Conservation (phyloP, 2,797 vertebrate species). For the Acanthis flammea region DNA sequence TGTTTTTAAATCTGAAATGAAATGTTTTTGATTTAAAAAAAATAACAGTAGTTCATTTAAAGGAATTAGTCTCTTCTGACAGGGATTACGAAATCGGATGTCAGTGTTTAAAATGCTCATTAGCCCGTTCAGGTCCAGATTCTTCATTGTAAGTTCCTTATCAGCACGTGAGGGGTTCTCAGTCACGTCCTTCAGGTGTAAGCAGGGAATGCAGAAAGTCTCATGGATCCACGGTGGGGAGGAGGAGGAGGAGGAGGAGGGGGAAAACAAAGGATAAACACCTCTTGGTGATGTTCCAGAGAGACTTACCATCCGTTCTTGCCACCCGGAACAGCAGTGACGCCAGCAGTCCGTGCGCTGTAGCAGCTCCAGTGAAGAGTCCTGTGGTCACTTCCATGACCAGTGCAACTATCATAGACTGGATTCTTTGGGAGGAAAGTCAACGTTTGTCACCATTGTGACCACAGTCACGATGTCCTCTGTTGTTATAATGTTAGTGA, state of each 20-base stretch:
- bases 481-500: conserved; percentile 88
- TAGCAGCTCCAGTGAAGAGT: conserved; percentile 79
- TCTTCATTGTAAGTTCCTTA: conserved; percentile 71
- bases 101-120: conserved; percentile 74
- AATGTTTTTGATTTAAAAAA: conserved; percentile 84
- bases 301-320: conserved; percentile 55
- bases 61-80: conserved; percentile 82
- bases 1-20: conserved; percentile 87
- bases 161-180: neutral
- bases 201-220: conserved; percentile 67
- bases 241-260: neutral
- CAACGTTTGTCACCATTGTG: conserved; percentile 98
- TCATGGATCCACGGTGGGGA: conserved; percentile 50
- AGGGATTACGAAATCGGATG: conserved; percentile 77
- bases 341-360: conserved; percentile 61
- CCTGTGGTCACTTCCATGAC: conserved; percentile 65
- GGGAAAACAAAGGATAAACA: neutral
- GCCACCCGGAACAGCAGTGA: conserved; percentile 3
- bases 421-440: conserved; percentile 98
- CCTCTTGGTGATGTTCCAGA: conserved; percentile 36
- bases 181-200: conserved; percentile 59
- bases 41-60: conserved; percentile 83
- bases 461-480: conserved; percentile 97
- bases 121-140: conserved; percentile 52
- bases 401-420: conserved; percentile 90